Evolutionary conservation across 1,140 invertebrate species (phyloP).

Genomic region (Dinothrombium tinctorium): DNA sequence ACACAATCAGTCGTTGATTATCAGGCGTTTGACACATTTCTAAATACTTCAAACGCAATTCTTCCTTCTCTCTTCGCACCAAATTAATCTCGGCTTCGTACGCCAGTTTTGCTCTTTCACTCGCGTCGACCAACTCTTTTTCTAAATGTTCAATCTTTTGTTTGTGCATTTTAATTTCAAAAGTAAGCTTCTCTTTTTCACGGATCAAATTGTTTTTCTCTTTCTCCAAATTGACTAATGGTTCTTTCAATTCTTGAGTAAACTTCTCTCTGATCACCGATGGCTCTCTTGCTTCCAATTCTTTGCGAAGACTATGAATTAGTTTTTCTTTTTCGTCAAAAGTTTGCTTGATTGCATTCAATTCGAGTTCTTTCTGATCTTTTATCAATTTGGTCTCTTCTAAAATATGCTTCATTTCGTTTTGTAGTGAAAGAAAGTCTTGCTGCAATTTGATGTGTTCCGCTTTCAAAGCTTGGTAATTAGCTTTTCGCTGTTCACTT

Average conservation of each 20-base stretch:
- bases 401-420: slow-evolving; percentile 7
- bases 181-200: slow-evolving; percentile 1
- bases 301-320: slow-evolving; percentile 2
- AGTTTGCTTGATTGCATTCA: not conserved
- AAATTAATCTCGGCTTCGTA: slow-evolving; percentile 6
- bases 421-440: slow-evolving; percentile 5
- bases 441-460: slow-evolving; percentile 10
- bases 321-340: slow-evolving; percentile 3
- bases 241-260: slow-evolving; percentile 5
- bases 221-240: slow-evolving; percentile 3
- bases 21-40: slow-evolving; percentile 9
- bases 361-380: slow-evolving; percentile 7
- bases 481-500: slow-evolving; percentile 8
- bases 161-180: slow-evolving; percentile 5
- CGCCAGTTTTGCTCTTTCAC: slow-evolving; percentile 5
- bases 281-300: slow-evolving; percentile 2
- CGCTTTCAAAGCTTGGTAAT: slow-evolving; percentile 4
- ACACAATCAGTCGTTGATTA: not conserved
- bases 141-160: slow-evolving; percentile 9
- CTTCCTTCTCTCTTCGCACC: slow-evolving; percentile 9
- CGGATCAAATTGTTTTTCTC: not conserved
- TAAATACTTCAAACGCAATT: slow-evolving; percentile 1
- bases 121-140: slow-evolving; percentile 9
- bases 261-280: not conserved
- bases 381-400: slow-evolving; percentile 9